phyloP scores from a whole-genome alignment of 2,888 invertebrate species.

The Minunthozetes semirufus region DNA sequence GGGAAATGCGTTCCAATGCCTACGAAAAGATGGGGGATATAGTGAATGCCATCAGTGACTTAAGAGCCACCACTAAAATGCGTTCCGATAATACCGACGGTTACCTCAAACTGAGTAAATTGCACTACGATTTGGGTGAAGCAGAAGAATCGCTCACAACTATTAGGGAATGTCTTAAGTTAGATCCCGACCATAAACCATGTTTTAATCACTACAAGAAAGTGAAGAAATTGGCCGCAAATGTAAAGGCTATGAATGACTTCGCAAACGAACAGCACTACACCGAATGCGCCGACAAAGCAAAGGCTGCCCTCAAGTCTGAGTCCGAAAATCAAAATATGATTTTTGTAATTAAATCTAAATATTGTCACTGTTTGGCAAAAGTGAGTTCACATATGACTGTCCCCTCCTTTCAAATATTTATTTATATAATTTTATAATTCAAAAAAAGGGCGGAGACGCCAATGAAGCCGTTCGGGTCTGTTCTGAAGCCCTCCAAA shows the following conservation, averaged over 20 bases:
- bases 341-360: slow-evolving; percentile 64
- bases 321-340: slow-evolving; percentile 62
- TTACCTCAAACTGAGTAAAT: slow-evolving; percentile 67
- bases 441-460: slow-evolving; percentile 66
- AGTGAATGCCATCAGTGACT: slow-evolving; percentile 79
- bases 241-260: slow-evolving; percentile 52
- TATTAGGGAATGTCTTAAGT: slow-evolving; percentile 88
- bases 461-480: slow-evolving; percentile 63
- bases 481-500: slow-evolving; percentile 71
- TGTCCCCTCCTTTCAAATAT: too few species aligned
- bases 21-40: slow-evolving; percentile 71
- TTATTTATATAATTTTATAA: too few species aligned
- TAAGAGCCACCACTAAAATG: slow-evolving; percentile 80
- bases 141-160: slow-evolving; percentile 82
- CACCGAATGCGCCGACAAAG: slow-evolving; percentile 62
- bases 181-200: slow-evolving; percentile 94
- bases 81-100: slow-evolving; percentile 86
- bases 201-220: slow-evolving; percentile 95
- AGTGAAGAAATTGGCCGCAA: slow-evolving; percentile 82
- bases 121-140: slow-evolving; percentile 85
- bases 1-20: slow-evolving; percentile 78
- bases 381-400: too few species aligned
- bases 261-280: slow-evolving; percentile 59
- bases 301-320: slow-evolving; percentile 56
- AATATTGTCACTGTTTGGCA: slow-evolving; percentile 68